Evolutionary conservation across 2,797 vertebrate species (phyloP), one percentile per base, ranked within the genome.

Genomic region (Sebastes itinus): DNA sequence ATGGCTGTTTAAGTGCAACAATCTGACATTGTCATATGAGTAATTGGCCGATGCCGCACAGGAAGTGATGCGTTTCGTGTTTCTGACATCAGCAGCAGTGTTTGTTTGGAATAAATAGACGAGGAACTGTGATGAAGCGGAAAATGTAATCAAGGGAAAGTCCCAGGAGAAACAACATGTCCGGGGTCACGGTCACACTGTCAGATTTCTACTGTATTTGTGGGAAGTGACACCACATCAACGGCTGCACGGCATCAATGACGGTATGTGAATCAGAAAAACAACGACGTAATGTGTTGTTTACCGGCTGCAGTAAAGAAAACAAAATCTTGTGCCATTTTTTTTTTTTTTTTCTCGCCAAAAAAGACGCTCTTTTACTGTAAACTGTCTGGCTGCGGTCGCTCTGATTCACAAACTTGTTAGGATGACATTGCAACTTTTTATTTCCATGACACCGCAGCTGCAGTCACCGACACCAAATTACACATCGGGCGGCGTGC

Each of bases 401-500:
- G 27, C 67, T 78, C 82, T 90, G 89, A 89, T 84, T 92, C 91
- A 81, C 38, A 38, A 71, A 86, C 67, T 87, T 82, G 72, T 83
- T 83, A 76, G 65, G 82, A 89, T 91, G 92, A 90, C 56, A 0
- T 23, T 20, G 82, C 78, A 33, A 16, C 38, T 70, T 83, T 87
- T 87, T 85, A n/a, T 87, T 86, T 81, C 88, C 92, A 85, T 82
- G 86, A 91, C 84, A 87, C 55, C 18, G 86, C 73, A 80, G 46
- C 65, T 70, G 61, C 61, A 82, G 78, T 75, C 80, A 25, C 75
- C 32, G 55, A 46, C 82, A 80, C 68, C 78, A 82, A 87, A 90
- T 91, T 92, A 82, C 84, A 90, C 73, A 23, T 20, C 4, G 23
- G 72, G 59, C 52, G 7, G 60, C 7, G 33, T 52, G 16, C 62